Percentiles rank a stretch among this genome's conserved stretches.
Conservation (phyloP, 2,113 vertebrate genomes). For the Hymenochirus boettgeri region DNA sequence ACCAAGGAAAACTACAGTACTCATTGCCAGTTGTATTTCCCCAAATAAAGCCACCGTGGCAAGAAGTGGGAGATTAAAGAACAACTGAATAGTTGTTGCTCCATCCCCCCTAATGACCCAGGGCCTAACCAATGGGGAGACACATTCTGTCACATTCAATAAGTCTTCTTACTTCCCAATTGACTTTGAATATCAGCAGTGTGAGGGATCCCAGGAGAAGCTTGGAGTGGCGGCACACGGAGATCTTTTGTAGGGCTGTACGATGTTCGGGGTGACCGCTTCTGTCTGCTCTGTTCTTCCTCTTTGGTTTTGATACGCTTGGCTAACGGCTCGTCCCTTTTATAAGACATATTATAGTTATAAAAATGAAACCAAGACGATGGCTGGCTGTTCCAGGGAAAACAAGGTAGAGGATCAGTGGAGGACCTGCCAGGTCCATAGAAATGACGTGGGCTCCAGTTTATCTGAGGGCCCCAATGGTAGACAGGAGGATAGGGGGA, state of each 20-base stretch:
- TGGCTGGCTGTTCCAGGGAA: slow-evolving; percentile 47
- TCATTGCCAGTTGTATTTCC: too few relatives aligned
- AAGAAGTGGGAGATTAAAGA: too few relatives aligned
- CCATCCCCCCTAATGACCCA: too few relatives aligned
- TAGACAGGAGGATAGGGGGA: slow-evolving; percentile 48
- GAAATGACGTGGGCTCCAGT: slow-evolving; percentile 47
- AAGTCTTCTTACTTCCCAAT: too few relatives aligned
- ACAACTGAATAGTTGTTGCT: too few relatives aligned
- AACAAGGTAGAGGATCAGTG: slow-evolving; percentile 49
- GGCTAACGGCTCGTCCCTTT: slow-evolving; percentile 61
- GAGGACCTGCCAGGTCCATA: slow-evolving; percentile 52
- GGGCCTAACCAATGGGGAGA: too few relatives aligned
- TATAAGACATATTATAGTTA: slow-evolving; percentile 61
- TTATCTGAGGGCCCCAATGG: slow-evolving; percentile 49
- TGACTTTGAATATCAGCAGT: neutral
- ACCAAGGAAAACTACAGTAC: too few relatives aligned
- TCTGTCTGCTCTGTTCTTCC: slow-evolving; percentile 39
- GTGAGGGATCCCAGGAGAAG: slow-evolving; percentile 25
- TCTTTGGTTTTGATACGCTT: slow-evolving; percentile 69
- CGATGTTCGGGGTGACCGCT: neutral
- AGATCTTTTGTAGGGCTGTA: slow-evolving; percentile 42
- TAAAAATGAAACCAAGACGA: slow-evolving; percentile 60
- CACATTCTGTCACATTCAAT: too few relatives aligned
- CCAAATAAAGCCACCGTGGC: too few relatives aligned
- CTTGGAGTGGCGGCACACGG: slow-evolving; percentile 29